Evolutionary conservation across 2,113 vertebrate species (phyloP).

Genomic region (Leptobrachium leishanense): DNA sequence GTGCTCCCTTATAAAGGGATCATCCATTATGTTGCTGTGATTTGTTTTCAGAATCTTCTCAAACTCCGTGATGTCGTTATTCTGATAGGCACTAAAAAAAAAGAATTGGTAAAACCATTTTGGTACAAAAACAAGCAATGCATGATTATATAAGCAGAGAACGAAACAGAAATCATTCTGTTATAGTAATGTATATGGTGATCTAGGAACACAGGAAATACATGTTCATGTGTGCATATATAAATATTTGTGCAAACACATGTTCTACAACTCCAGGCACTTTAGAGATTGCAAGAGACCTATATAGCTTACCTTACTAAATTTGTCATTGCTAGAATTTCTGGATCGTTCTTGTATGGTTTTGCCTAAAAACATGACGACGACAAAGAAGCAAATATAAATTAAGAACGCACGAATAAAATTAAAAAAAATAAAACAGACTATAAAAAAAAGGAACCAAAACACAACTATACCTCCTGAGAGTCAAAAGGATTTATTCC

Average conservation of each 20-base stretch:
- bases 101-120: not conserved
- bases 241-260: too few relatives aligned
- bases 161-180: too few relatives aligned
- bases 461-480: conserved; percentile 81
- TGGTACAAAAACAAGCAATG: too few relatives aligned
- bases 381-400: conserved; percentile 36
- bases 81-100: conserved; percentile 92
- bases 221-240: too few relatives aligned
- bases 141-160: too few relatives aligned
- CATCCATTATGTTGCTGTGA: conserved; percentile 99
- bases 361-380: conserved; percentile 79
- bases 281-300: too few relatives aligned
- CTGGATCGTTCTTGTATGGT: conserved; percentile 99
- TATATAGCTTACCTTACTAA: conserved; percentile 90
- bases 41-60: conserved; percentile 99
- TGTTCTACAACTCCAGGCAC: too few relatives aligned
- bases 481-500: conserved; percentile 99
- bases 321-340: conserved; percentile 99
- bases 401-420: too few relatives aligned
- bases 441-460: not conserved
- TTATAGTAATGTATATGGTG: too few relatives aligned
- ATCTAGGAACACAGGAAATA: too few relatives aligned
- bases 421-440: conserved; percentile 3
- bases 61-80: conserved; percentile 99
- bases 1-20: conserved; percentile 97